Evolutionary conservation across 2,888 invertebrate species (phyloP), one percentile per base, ranked within the genome.

Genomic region (Salticus scenicus): DNA sequence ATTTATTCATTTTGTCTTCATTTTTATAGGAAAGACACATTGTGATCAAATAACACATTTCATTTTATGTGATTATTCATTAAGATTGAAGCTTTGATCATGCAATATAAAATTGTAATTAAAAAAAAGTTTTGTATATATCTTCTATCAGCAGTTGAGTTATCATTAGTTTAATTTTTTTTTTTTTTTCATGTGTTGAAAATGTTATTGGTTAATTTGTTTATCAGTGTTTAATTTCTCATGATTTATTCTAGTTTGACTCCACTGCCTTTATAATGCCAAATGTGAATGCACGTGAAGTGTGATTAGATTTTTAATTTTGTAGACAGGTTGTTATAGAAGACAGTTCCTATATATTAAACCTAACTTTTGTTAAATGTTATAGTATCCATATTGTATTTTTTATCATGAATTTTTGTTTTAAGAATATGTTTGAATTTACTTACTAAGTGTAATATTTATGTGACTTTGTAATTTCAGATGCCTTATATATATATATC

Each of bases 121-220:
- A 17, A 47, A 17, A 12, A 37, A 8, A 17, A 2, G 2, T 47
- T 47, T 47, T 47, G 42, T 47, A 47, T 7, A 57, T 57, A 57
- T 57, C 17, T 47, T 57, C 24, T 57, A 1, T 57, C 20, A 57
- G 57, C 24, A 1, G 24, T 2, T 14, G 37, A 37, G 2, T 14
- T 12, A 47, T 47, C 24, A 17, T 5, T 24, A 57, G 24, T 17
- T n/a, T 24, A 17, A 17, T 47, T 47, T 47, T 47, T 47, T 5
- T 37, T 37, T 37, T 37, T 37, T 37, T 37, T 37, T 47, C 14
- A 20, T 24, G 57, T 47, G 47, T 57, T 57, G 20, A 24, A 57
- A 57, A 57, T 57, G 57, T 57, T 57, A 57, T 57, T 24, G 17
- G 57, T 57, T 57, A 57, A 57, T 57, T 57, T 57, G 12, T 57